Evolutionary conservation across 1,140 invertebrate species (phyloP).

Genomic region (Manduca sexta): DNA sequence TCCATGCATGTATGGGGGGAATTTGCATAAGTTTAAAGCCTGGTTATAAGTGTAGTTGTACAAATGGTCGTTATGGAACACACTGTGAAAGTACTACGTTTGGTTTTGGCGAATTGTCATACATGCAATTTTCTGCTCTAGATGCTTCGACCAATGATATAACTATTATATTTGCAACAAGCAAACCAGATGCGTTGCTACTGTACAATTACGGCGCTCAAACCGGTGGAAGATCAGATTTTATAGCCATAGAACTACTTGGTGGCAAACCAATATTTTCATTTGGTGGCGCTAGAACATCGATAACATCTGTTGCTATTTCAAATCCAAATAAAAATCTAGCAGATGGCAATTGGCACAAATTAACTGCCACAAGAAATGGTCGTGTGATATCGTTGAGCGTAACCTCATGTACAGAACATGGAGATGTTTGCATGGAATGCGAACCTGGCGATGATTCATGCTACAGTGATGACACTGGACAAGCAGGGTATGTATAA

Average conservation of each 20-base stretch:
- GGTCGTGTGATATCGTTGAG: constrained; percentile 89
- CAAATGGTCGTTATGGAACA: constrained; percentile 88
- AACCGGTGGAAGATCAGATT: constrained; percentile 91
- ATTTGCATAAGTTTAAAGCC: constrained; percentile 87
- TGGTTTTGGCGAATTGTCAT: constrained; percentile 92
- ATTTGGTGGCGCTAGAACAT: constrained; percentile 89
- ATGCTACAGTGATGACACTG: constrained; percentile 89
- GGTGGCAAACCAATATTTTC: constrained; percentile 89
- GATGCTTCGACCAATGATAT: constrained; percentile 93
- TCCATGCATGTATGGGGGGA: constrained; percentile 89
- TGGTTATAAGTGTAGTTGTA: constrained; percentile 91
- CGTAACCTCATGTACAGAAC: constrained; percentile 85
- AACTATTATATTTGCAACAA: constrained; percentile 92
- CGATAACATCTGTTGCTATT: constrained; percentile 85
- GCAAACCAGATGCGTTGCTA: constrained; percentile 87
- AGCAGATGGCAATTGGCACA: constrained; percentile 92
- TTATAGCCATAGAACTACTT: constrained; percentile 91
- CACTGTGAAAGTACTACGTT: constrained; percentile 93
- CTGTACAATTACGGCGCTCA: constrained; percentile 93
- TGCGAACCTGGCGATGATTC: constrained; percentile 85
- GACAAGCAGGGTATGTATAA: constrained; percentile 84
- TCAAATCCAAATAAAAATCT: constrained; percentile 77
- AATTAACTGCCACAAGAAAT: constrained; percentile 92
- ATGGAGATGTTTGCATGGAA: constrained; percentile 89
- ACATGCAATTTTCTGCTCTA: constrained; percentile 88